phyloP scores from a whole-genome alignment of 2,888 invertebrate species.

The Lissonota sp. region DNA sequence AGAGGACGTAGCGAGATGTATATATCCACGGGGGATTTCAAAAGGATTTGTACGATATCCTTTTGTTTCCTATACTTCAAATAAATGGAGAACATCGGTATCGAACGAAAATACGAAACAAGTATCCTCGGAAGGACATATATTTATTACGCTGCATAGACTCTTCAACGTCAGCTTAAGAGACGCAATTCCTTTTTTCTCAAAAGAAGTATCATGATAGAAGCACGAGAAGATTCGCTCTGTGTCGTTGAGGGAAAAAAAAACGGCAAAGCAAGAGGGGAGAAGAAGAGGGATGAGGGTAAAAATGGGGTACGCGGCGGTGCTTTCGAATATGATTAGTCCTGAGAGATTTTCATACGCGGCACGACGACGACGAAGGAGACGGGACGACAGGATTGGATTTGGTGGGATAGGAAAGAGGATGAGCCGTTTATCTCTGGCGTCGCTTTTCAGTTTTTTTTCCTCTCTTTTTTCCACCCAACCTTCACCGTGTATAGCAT shows the following conservation, averaged over 20 bases:
- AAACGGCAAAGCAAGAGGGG: conserved; percentile 5
- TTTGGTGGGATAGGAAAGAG: conserved; percentile 75
- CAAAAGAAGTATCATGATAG: conserved; percentile 45
- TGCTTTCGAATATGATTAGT: conserved; percentile 78
- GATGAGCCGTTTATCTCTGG: conserved; percentile 83
- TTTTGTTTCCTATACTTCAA: conserved; percentile 13
- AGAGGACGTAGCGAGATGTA: conserved; percentile 2
- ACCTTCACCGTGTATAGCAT: conserved; percentile 51
- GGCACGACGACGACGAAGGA: conserved; percentile 52
- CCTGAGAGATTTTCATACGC: conserved; percentile 74
- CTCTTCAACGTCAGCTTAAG: conserved; percentile 37
- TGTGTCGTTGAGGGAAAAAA: conserved; percentile 12
- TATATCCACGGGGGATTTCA: conserved; percentile 13
- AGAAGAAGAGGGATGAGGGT: conserved; percentile 45
- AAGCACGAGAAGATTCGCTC: not conserved
- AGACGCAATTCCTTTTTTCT: conserved; percentile 42
- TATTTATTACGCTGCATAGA: conserved; percentile 40
- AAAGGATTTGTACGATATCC: conserved; percentile 44
- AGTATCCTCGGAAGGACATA: conserved; percentile 10
- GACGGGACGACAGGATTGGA: conserved; percentile 76
- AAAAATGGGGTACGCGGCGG: conserved; percentile 33
- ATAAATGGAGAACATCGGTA: conserved; percentile 35
- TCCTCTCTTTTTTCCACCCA: conserved; percentile 57
- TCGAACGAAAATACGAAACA: not conserved
- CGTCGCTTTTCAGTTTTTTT: conserved; percentile 81